Evolutionary conservation across 2,888 invertebrate species (phyloP).

Genomic region (Andrena haemorrhoa): DNA sequence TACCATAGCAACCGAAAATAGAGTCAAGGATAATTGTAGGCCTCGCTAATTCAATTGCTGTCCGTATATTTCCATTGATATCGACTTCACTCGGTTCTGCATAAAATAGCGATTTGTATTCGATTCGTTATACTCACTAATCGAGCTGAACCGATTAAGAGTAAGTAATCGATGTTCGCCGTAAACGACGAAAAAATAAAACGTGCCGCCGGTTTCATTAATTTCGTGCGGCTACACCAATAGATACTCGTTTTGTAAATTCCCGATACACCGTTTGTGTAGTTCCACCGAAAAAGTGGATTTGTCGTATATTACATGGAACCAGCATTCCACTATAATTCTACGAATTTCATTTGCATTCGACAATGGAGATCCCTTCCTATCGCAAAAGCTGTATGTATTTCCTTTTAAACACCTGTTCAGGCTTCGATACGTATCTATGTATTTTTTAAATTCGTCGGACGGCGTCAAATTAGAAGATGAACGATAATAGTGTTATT

Average conservation of each 20-base stretch:
- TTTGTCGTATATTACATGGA: neutral
- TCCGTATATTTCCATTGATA: conserved; percentile 24
- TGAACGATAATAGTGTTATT: neutral
- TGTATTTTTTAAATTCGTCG: neutral
- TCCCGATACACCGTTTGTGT: no score
- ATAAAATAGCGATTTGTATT: conserved; percentile 43
- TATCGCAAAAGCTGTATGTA: neutral
- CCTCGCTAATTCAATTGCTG: conserved; percentile 29
- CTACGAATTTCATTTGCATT: conserved; percentile 1
- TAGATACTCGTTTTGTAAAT: neutral
- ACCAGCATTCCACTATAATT: neutral
- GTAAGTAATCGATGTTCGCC: conserved; percentile 31
- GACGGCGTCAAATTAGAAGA: neutral
- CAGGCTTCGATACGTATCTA: neutral
- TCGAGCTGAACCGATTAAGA: conserved; percentile 26
- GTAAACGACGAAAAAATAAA: neutral
- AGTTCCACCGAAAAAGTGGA: neutral
- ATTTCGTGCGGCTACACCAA: neutral
- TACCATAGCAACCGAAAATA: neutral
- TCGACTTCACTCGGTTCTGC: conserved; percentile 28
- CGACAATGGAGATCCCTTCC: neutral
- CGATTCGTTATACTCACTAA: conserved; percentile 37
- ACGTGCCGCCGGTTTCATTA: conserved; percentile 16
- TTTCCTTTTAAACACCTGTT: neutral
- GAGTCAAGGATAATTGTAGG: conserved; percentile 4